These are phyloP conservation scores for Suillia variegata DNA, from an alignment of 2,888 invertebrate genomes.

Conservation along the genomic window DNA sequence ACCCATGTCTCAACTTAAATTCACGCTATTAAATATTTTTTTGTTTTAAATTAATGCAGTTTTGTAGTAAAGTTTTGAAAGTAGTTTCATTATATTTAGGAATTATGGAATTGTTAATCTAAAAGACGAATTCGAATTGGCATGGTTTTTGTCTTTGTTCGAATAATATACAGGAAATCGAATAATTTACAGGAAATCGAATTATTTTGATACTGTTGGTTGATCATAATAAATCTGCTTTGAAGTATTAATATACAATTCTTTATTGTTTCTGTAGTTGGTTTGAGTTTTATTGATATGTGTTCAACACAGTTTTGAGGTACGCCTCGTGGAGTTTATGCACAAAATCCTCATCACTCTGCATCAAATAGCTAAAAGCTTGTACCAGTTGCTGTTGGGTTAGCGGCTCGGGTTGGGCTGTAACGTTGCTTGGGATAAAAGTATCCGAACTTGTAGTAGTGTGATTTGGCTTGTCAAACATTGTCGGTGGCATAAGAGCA, in stretches of 20 bases:
- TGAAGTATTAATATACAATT: background rate
- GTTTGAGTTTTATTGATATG: background rate
- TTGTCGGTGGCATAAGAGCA: slow-evolving; percentile 83
- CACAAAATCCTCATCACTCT: slow-evolving; percentile 86
- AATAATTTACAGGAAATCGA: too few relatives aligned
- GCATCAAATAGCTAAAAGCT: slow-evolving; percentile 84
- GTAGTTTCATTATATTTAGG: too few relatives aligned
- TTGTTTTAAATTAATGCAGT: too few relatives aligned
- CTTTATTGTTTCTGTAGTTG: background rate
- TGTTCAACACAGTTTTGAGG: slow-evolving; percentile 77
- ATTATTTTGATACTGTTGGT: too few relatives aligned
- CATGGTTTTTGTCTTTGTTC: too few relatives aligned
- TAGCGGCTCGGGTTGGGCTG: slow-evolving; percentile 68
- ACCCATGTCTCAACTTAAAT: too few relatives aligned
- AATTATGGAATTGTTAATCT: too few relatives aligned
- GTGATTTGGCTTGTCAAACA: slow-evolving; percentile 72
- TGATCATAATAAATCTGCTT: too few relatives aligned
- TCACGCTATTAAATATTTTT: too few relatives aligned
- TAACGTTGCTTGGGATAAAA: slow-evolving; percentile 19
- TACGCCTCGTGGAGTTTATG: slow-evolving; percentile 91
- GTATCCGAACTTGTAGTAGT: slow-evolving; percentile 22
- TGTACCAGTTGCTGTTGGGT: slow-evolving; percentile 88
- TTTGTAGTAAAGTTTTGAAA: too few relatives aligned
- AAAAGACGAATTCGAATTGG: too few relatives aligned
- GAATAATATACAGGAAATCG: too few relatives aligned